Percentiles rank a stretch among this genome's conserved stretches.
These are phyloP conservation scores for Hystrix brachyura DNA, from an alignment of 2,113 vertebrate genomes.

Conservation along the genomic window DNA sequence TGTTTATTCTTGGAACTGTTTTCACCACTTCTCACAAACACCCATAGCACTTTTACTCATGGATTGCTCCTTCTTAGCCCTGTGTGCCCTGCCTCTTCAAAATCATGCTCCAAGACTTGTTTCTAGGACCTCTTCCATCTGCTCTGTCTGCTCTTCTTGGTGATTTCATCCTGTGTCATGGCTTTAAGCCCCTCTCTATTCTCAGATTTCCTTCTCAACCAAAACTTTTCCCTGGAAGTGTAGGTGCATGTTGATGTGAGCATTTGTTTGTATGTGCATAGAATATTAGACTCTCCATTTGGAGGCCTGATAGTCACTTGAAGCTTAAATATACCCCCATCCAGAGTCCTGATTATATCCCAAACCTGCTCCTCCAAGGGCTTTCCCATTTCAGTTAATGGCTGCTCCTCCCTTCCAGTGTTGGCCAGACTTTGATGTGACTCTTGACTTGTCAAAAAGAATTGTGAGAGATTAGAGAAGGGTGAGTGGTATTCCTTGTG, in stretches of 20 bases:
- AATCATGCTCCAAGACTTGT: background rate
- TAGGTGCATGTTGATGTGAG: background rate
- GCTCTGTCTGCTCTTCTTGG: background rate
- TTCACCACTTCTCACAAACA: background rate
- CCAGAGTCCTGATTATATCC: background rate
- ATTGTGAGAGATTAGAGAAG: background rate
- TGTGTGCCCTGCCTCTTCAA: background rate
- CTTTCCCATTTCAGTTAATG: background rate
- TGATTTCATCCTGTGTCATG: background rate
- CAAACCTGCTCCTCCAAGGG: background rate
- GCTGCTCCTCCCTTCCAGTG: background rate
- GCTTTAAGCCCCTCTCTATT: background rate
- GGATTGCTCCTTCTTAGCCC: background rate
- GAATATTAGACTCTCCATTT: background rate
- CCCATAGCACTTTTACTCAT: background rate
- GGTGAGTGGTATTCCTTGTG: background rate
- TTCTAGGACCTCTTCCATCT: background rate
- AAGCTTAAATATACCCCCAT: background rate
- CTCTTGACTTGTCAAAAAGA: background rate
- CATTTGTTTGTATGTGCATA: background rate
- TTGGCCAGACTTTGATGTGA: background rate
- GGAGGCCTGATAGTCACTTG: background rate
- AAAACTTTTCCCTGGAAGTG: background rate
- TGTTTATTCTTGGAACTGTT: background rate
- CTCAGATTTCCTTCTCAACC: background rate